A percentile compares a stretch with the other conserved stretches of the same genome.
Evolutionary conservation across 2,113 vertebrate species (phyloP).

Genomic region (Puffinus mauretanicus): DNA sequence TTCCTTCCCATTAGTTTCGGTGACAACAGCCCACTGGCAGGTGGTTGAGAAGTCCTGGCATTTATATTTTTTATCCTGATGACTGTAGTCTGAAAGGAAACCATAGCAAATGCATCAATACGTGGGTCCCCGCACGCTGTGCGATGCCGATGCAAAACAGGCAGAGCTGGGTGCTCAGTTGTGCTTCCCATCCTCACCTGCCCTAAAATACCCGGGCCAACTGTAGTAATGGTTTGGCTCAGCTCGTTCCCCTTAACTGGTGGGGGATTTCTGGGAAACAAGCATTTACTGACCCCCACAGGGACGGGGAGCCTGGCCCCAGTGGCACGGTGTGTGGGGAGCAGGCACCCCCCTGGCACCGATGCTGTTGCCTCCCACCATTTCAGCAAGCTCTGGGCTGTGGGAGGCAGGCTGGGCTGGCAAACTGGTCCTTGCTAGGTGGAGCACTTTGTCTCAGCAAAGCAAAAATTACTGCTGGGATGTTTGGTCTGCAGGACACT

Average conservation of each 20-base stretch:
- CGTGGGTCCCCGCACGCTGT: fast-evolving
- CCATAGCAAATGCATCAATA: neutral
- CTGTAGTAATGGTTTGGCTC: neutral
- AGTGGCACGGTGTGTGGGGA: too few relatives aligned
- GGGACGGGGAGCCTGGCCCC: neutral
- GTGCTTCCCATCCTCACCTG: neutral
- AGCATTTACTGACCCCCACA: neutral
- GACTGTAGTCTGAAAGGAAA: conserved; percentile 76
- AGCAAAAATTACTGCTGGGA: neutral
- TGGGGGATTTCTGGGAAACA: neutral
- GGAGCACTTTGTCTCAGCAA: neutral
- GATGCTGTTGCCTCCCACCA: neutral
- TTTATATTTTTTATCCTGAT: conserved; percentile 57
- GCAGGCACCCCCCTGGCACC: fast-evolving
- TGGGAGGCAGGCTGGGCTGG: neutral
- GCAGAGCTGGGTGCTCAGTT: neutral
- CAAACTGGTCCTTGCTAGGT: neutral
- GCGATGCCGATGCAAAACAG: neutral
- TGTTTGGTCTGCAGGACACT: neutral
- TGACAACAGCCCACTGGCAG: conserved; percentile 80
- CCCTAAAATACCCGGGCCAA: neutral
- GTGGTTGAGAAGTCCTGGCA: conserved; percentile 71
- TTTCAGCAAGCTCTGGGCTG: neutral
- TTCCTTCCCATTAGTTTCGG: conserved; percentile 63
- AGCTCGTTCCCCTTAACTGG: neutral